Conservation (phyloP, 2,888 invertebrate species). For the Hydroisotoma schaefferi region DNA sequence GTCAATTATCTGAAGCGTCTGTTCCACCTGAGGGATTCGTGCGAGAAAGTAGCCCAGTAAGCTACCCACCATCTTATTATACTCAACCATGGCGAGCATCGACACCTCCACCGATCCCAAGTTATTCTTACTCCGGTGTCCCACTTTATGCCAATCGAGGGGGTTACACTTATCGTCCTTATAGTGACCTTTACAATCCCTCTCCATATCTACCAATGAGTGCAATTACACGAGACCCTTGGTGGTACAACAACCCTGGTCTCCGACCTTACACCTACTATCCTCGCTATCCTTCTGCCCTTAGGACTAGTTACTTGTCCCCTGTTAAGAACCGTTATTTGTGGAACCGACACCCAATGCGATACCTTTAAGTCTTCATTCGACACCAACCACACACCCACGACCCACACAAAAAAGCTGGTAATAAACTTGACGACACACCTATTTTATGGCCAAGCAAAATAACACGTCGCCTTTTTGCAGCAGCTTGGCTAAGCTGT, state of each 20-base stretch:
- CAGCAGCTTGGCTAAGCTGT: no score
- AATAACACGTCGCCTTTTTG: no score
- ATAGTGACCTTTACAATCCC: conserved; percentile 72
- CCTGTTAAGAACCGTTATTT: conserved; percentile 86
- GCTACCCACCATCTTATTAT: conserved; percentile 33
- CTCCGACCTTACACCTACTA: conserved; percentile 62
- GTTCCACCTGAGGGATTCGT: conserved; percentile 27
- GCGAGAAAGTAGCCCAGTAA: neutral
- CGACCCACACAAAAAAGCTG: neutral
- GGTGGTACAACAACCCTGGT: conserved; percentile 66
- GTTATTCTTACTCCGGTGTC: conserved; percentile 57
- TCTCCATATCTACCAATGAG: conserved; percentile 72
- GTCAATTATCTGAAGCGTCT: conserved; percentile 24
- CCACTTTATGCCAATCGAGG: conserved; percentile 67
- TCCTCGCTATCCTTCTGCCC: conserved; percentile 45
- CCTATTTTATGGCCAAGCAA: no score
- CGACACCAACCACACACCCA: neutral
- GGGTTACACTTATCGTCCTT: conserved; percentile 58
- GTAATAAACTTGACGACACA: no score
- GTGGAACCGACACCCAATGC: conserved; percentile 83
- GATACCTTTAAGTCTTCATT: conserved; percentile 30
- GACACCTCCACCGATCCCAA: conserved; percentile 65
- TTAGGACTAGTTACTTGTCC: conserved; percentile 80
- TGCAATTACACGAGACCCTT: conserved; percentile 79
- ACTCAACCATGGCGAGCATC: conserved; percentile 57